These are phyloP conservation scores for Centrocercus urophasianus DNA, from an alignment of 2,113 vertebrate genomes.

Conservation along the genomic window DNA sequence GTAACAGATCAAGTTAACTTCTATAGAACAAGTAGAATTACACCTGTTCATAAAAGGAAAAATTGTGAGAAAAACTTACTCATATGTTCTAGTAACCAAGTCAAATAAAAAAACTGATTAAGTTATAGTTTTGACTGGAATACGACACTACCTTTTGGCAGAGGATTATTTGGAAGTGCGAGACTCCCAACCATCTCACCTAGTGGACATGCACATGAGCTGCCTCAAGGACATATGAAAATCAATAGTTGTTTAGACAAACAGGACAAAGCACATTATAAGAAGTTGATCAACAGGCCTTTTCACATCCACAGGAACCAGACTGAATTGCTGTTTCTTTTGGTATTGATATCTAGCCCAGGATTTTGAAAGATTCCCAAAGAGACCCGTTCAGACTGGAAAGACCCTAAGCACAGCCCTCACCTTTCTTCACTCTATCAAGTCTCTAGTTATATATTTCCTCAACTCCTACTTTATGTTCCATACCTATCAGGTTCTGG, in stretches of 20 bases:
- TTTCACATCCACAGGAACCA: background rate
- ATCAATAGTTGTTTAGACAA: background rate
- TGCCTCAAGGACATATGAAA: background rate
- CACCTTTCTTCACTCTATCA: background rate
- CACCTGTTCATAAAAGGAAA: background rate
- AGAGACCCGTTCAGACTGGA: background rate
- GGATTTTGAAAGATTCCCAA: background rate
- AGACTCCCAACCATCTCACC: background rate
- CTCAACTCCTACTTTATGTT: background rate
- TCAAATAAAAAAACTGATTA: background rate
- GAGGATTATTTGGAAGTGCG: background rate
- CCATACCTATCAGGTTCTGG: background rate
- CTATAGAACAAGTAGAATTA: background rate
- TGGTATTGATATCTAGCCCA: background rate
- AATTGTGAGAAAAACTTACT: background rate
- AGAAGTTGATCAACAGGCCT: background rate
- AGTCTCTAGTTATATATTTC: background rate
- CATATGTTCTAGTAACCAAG: background rate
- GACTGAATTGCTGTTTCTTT: background rate
- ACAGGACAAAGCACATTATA: background rate
- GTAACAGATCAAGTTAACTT: background rate
- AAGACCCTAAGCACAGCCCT: background rate
- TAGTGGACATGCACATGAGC: background rate
- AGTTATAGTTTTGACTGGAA: background rate
- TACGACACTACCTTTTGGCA: background rate